Conservation (phyloP, 2,113 vertebrate genomes). For the Furnarius figulus region DNA sequence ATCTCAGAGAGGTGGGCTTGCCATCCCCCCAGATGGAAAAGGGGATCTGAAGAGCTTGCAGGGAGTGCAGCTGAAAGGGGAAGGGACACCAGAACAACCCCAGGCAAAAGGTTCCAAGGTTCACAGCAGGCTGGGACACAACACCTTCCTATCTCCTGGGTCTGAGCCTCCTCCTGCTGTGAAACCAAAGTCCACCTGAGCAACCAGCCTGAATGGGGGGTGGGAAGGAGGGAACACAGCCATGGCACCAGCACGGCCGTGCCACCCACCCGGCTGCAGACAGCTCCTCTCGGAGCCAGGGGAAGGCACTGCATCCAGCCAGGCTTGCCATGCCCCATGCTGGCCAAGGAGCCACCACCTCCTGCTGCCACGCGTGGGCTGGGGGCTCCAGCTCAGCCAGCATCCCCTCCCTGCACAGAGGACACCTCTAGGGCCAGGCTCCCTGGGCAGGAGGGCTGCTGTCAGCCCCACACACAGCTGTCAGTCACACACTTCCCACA, state of each 20-base stretch:
- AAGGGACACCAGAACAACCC: background rate
- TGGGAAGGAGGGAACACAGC: background rate
- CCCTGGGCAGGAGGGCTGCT: background rate
- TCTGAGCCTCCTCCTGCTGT: background rate
- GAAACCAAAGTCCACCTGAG: slow-evolving; percentile 38
- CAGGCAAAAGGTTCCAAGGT: background rate
- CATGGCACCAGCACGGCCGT: fast-evolving
- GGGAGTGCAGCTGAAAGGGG: fast-evolving
- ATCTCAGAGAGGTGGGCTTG: background rate
- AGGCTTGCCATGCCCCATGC: background rate
- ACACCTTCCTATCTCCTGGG: background rate
- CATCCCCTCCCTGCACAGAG: background rate
- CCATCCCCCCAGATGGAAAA: background rate
- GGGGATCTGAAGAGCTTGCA: background rate
- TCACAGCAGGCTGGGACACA: background rate
- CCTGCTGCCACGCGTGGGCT: fast-evolving
- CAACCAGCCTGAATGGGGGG: background rate
- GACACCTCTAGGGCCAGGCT: background rate
- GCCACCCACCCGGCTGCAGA: background rate
- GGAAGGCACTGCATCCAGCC: background rate
- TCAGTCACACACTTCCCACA: background rate
- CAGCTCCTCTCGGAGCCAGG: background rate
- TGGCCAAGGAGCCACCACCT: background rate
- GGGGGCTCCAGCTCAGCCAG: background rate
- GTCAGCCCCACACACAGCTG: background rate